Base-by-base conservation (phyloP, 1,140 invertebrate genomes). In the Oscheius sp. region DNA sequence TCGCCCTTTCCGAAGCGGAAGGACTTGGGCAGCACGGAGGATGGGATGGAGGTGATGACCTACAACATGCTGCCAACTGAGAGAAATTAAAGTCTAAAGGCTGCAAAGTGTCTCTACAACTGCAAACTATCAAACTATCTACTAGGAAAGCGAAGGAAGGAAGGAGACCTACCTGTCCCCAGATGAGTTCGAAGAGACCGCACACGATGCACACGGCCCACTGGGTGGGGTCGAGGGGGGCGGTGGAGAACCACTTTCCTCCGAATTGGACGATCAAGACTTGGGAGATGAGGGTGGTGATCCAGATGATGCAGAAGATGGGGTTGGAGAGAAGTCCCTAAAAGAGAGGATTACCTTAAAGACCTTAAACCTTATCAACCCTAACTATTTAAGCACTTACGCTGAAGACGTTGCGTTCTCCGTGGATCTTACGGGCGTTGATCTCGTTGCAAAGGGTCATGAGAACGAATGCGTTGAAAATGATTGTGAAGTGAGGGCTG, bases 391-490 rank as follows among this genome's bases (percentile, higher is more conserved):
- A 59, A 59, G 23, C 15, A 67, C 18, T 23, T 70, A 76, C 80
- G 72, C 79, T 83, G 65, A 84, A 95, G 79, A 99, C 92, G 87
- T 99, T 98, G 81, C 96, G 89, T 88, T 99, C 94, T 73, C 95
- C 96, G 87, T 99, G 96, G 83, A 99, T 97, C 90, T 99, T 99
- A 80, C 96, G 89, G 49, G 95, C 93, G 88, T 99, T 99, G 83
- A 99, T 94, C 88, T 99, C 96, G 89, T 99, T 99, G 88, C 97
- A 99, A 42, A 99, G 88, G 34, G 96, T 99, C 96, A 99, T 99
- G 93, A 99, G 93, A 58, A 99, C 96, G 88, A 99, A 99, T 26
- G 94, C 92, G 87, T 99, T 99, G 88, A 99, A 99, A 84, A 99
- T 97, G 82, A 99, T 91, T 18, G 96, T 99, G 87, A 98, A 98